Evolutionary conservation across 2,113 vertebrate genomes (phyloP), one percentile per base, ranked within the genome.

Genomic region (Nannobrachium achirus): DNA sequence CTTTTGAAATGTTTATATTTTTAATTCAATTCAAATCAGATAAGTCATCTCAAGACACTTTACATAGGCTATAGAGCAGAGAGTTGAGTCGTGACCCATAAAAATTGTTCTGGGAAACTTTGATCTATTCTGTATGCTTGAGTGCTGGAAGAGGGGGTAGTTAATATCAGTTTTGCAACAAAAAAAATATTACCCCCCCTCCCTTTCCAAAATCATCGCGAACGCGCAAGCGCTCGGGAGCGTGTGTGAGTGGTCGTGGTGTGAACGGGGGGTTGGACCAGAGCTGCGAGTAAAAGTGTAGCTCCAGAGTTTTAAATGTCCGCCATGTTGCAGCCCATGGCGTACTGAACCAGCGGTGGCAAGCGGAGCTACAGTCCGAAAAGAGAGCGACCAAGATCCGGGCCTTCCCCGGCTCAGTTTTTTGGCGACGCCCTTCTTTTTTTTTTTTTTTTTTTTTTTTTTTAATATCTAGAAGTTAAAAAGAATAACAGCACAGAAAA

Each of bases 271-370:
- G 93, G 94, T 93, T 94, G 95, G 95, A 95, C 96, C 3, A 33
- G 25, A 94, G 95, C 88, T 92, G 89, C 93, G 94, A 96, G 94
- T 94, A 89, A 94, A 86, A 94, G 94, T 92, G 90, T n/a, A 93
- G 94, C 95, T 94, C 88, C 89, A 90, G 89, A 93, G 87, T 92
- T 92, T 96, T 96, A 98, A 98, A 98, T 98, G 97, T 98, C 97
- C 96, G 96, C 97, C 97, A 98, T 98, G 97, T 98, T 98, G 96
- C n/a, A n/a, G n/a, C 93, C 95, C 94, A 96, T 96, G 96, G 96
- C 97, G 96, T 94, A 94, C 92, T 98, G 96, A 94, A 82, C 88
- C 95, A 89, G 91, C 92, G 91, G 75, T 94, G 94, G 94, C 92
- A 90, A 88, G 93, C 93, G 95, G 94, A 92, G 94, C 89, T 85